A percentile compares a stretch with the other conserved stretches of the same genome.
These are phyloP conservation scores for Catharus ustulatus DNA, from an alignment of 2,797 vertebrate genomes.

Conservation along the genomic window DNA sequence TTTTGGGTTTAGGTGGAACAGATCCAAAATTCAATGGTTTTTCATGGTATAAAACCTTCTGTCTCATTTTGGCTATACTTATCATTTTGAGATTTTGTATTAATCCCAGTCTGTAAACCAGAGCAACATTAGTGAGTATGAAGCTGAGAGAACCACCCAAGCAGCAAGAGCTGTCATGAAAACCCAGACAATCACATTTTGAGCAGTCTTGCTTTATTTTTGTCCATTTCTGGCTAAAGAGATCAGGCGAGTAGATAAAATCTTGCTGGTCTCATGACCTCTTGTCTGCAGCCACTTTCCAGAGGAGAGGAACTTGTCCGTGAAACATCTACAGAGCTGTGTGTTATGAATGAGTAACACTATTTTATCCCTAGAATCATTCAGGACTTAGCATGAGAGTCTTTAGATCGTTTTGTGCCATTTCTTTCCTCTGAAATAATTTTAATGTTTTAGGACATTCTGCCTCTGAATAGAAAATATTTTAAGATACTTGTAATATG, in stretches of 20 bases:
- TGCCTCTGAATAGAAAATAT: neutral
- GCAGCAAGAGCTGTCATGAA: neutral
- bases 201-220: neutral
- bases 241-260: neutral
- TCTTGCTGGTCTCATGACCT: neutral
- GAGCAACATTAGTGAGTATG: neutral
- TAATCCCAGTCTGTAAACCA: neutral
- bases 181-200: neutral
- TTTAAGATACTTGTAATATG: neutral
- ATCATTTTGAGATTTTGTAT: neutral
- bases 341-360: neutral
- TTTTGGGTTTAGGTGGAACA: neutral
- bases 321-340: neutral
- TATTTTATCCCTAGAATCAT: neutral
- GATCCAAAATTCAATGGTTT: neutral
- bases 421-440: neutral
- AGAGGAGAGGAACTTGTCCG: neutral
- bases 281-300: neutral
- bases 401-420: neutral
- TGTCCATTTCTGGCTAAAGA: neutral
- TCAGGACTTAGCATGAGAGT: neutral
- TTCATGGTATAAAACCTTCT: neutral
- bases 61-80: neutral
- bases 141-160: neutral
- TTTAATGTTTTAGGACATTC: neutral